A percentile compares a stretch with the other conserved stretches of the same genome.
These are phyloP conservation scores for Yponomeuta malinellus DNA, from an alignment of 2,888 invertebrate species.

Conservation along the genomic window DNA sequence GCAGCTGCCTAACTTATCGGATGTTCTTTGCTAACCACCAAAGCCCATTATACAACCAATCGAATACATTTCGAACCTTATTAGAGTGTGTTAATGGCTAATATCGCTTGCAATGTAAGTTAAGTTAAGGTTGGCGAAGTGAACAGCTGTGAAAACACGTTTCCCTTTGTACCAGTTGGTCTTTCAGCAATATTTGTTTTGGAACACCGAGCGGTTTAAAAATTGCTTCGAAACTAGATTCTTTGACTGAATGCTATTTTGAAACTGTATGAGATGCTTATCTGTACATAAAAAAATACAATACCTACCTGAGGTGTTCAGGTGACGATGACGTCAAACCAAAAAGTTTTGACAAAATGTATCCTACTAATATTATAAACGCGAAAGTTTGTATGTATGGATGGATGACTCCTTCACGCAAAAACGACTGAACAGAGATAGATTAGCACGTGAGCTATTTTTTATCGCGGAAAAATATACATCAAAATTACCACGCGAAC, in stretches of 20 bases:
- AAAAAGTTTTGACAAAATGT: no score
- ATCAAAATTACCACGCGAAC: no score
- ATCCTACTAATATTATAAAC: no score
- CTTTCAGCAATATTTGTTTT: neutral
- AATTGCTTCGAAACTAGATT: neutral
- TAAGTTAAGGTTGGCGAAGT: neutral
- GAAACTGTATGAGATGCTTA: neutral
- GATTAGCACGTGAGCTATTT: no score
- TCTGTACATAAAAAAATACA: no score
- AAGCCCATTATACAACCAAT: neutral
- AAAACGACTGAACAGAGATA: no score
- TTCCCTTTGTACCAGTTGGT: neutral
- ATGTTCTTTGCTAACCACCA: neutral
- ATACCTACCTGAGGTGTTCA: no score
- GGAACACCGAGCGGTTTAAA: neutral
- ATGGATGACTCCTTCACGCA: no score
- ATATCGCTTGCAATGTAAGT: neutral
- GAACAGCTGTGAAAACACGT: neutral
- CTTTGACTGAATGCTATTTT: neutral
- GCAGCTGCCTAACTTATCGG: neutral
- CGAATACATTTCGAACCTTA: neutral
- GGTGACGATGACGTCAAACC: no score
- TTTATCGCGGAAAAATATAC: no score
- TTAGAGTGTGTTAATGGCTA: neutral
- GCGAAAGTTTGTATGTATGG: no score